These are phyloP conservation scores for Labroides dimidiatus DNA, from an alignment of 2,797 vertebrate genomes.

Conservation along the genomic window DNA sequence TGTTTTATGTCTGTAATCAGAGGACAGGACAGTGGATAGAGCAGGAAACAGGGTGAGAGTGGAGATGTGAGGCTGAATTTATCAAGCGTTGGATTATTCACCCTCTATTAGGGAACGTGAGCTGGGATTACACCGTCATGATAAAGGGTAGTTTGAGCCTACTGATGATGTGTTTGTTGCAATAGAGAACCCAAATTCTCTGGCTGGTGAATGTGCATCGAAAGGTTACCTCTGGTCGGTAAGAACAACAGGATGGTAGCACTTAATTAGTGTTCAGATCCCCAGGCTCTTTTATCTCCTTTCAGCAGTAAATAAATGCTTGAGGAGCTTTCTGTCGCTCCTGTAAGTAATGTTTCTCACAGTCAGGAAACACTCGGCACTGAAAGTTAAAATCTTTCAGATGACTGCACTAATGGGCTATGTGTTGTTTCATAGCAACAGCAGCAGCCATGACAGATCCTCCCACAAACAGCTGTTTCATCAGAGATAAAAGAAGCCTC, in stretches of 20 bases:
- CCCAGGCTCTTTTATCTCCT: conserved; percentile 13
- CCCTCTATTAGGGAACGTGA: no score
- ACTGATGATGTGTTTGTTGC: no score
- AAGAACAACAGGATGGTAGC: conserved; percentile 16
- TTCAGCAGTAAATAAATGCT: conserved; percentile 3
- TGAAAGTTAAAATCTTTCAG: conserved; percentile 42
- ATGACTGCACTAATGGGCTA: conserved; percentile 18
- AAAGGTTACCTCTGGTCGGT: conserved; percentile 13
- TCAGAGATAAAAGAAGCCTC: conserved; percentile 28
- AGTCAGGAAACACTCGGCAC: background rate
- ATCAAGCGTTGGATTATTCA: no score
- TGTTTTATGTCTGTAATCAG: no score
- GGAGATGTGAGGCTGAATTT: no score
- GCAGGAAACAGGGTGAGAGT: no score
- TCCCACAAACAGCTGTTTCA: conserved; percentile 31
- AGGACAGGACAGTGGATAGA: no score
- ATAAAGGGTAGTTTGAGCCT: no score
- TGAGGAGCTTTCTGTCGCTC: conserved; percentile 3
- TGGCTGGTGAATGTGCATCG: conserved; percentile 10
- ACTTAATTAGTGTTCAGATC: conserved; percentile 23
- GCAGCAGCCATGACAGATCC: conserved; percentile 32
- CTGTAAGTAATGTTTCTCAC: conserved; percentile 16
- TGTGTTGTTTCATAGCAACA: conserved; percentile 58
- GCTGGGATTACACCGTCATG: no score
- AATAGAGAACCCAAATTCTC: no score